Evolutionary conservation across 1,140 invertebrate species (phyloP), one percentile per base, ranked within the genome.

Genomic region (Reticulitermes speratus): DNA sequence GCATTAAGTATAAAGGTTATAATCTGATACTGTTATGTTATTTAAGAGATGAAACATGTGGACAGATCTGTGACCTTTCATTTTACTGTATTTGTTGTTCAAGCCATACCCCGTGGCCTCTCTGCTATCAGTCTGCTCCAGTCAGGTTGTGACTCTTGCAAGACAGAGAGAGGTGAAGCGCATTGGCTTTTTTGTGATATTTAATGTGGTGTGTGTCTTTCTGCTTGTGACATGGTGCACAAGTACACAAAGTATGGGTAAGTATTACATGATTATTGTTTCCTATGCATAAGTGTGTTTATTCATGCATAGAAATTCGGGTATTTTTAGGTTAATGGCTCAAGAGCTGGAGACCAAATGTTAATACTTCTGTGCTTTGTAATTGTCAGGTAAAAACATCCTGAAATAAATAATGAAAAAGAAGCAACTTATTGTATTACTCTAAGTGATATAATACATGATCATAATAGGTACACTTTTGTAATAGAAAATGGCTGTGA

Each of bases 191-290:
- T 38, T 86, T 44, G 69, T 86, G 21, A 82, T 86, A 8, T 82
- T 86, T 44, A 69, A 44, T 52, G 0, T 69, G 30, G 30, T 65
- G 16, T 86, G 69, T 38, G 44, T 44, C 25, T 30, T 59, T 45
- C 0, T 86, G 12, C 55, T 86, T 44, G 38, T 86, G 44, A 44
- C 44, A 44, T 86, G 85, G 85, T 44, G 85, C 38, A 81, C 85
- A 82, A 86, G n/a, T 69, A 86, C 85, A 6, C 69, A 44, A 5
- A 86, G 85, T 45, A 52, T 86, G 81, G 69, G 85, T 86, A 52
- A 82, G 69, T 86, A n/a, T 65, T 65, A 48, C 48, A 11, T 48
- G 16, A 48, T 48, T 48, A 48, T 48, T 48, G 9, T 48, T 48
- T 16, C 16, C 16, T 48, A 1, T 12, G 48, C 16, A 48, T 48